Base-by-base conservation (phyloP, 1,140 invertebrate genomes). In the Macrotrachela quadricornifera region DNA sequence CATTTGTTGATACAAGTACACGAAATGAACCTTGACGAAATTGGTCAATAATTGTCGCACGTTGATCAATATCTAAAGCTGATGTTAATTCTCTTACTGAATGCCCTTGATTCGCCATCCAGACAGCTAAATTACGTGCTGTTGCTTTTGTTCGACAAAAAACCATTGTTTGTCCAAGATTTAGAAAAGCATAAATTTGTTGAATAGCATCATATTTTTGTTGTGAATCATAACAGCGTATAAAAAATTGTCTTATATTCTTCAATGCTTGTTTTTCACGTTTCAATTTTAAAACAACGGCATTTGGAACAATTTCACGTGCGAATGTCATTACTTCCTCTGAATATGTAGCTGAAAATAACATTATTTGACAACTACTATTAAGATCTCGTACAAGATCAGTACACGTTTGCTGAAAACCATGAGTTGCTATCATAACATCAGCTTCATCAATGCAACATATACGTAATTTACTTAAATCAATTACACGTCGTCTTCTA, bases 361-460 rank as follows among this genome's bases (percentile, higher is more conserved):
- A 81, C 79, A 99, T 81, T 79, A 94, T 91, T 70, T 99, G 94
- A 70, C 88, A 94, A 13, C 17, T 30, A 18, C 37, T 46, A 30
- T 30, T 30, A 30, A 63, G 65, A 70, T 74, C 81, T 79, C 85
- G 90, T 64, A 91, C 83, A 63, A 95, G 85, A 53, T 85, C 75
- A 57, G 94, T 85, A 61, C 85, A 91, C n/a, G 63, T 92, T 86
- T 71, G 95, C 90, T 68, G 85, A 72, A 95, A 88, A 1, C 91
- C 91, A 73, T 96, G 88, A 16, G 84, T 84, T 16, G 83, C 84
- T 61, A 99, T 94, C 91, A 99, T 96, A 0, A 97, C 87, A 73
- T 97, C 92, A 10, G 92, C 92, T 74, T 97, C 92, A 69, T 97
- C 92, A 50, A 97, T 72, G 4, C 96, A 88, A 74, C 96, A 96